These are phyloP conservation scores for Eumerus sabulonum DNA, from an alignment of 2,888 invertebrate genomes.

Conservation along the genomic window DNA sequence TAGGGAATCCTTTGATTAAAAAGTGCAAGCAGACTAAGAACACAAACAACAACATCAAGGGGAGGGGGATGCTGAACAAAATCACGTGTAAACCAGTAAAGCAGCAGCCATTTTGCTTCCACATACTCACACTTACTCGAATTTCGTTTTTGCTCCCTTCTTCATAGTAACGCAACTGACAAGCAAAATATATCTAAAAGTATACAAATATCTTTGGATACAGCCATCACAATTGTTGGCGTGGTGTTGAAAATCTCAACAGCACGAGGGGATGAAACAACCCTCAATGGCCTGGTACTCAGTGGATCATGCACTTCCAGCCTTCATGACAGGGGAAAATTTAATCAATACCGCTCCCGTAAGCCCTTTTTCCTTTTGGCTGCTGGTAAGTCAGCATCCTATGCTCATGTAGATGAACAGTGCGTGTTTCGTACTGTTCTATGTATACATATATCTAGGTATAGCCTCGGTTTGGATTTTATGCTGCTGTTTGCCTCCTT, in stretches of 20 bases:
- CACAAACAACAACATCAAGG: constrained; percentile 1
- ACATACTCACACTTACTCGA: constrained; percentile 42
- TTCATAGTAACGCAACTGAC: constrained; percentile 7
- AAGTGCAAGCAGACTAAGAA: constrained; percentile 27
- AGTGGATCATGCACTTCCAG: constrained; percentile 65
- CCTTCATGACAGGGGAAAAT: constrained; percentile 62
- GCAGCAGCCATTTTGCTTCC: constrained; percentile 63
- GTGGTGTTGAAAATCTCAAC: constrained; percentile 32
- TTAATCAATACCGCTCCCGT: constrained; percentile 53
- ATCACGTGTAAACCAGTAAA: constrained; percentile 65
- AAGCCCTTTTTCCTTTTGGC: constrained; percentile 12
- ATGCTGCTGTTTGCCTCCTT: constrained; percentile 6
- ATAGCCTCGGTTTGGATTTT: not conserved
- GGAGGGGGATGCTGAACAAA: constrained; percentile 35
- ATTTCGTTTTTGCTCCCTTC: constrained; percentile 7
- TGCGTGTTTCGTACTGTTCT: not conserved
- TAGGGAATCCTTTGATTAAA: not conserved
- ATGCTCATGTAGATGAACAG: not conserved
- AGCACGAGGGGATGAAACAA: constrained; percentile 40
- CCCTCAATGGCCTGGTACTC: constrained; percentile 40
- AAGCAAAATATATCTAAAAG: constrained; percentile 21
- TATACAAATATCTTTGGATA: constrained; percentile 11
- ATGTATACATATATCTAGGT: no score
- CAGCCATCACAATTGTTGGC: constrained; percentile 16
- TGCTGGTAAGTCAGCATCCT: constrained; percentile 4